Conservation (phyloP, 2,113 vertebrate species). For the Petroica traversi region DNA sequence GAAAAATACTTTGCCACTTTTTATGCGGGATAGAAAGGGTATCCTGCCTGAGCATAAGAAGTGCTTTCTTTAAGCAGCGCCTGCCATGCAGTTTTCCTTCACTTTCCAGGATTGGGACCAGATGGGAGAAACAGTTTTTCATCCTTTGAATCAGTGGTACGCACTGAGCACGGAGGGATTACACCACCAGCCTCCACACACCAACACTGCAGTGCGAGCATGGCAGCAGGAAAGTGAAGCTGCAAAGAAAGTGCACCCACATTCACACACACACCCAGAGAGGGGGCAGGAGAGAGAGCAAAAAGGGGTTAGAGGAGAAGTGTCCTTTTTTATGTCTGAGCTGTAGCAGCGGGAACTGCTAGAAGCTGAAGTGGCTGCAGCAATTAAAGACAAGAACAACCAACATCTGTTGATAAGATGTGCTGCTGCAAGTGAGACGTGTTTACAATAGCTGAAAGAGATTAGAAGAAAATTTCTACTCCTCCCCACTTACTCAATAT, state of each 20-base stretch:
- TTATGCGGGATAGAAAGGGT: background rate
- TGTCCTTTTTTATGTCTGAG: background rate
- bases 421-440: constrained; percentile 24
- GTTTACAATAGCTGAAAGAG: constrained; percentile 51
- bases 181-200: background rate
- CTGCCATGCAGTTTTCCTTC: background rate
- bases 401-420: constrained; percentile 53
- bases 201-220: background rate
- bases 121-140: background rate
- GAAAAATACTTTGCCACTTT: background rate
- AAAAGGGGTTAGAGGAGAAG: background rate
- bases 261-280: background rate
- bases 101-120: background rate
- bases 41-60: background rate
- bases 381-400: constrained; percentile 22
- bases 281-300: background rate
- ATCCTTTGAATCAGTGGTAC: background rate
- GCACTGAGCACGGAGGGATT: background rate
- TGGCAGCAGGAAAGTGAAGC: background rate
- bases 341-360: background rate
- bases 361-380: constrained; percentile 22
- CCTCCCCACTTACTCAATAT: background rate
- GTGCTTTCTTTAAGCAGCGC: background rate
- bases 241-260: background rate
- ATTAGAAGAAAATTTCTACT: constrained; percentile 30